Conservation (phyloP, 2,797 vertebrate species). For the Sebastolobus altivelis region DNA sequence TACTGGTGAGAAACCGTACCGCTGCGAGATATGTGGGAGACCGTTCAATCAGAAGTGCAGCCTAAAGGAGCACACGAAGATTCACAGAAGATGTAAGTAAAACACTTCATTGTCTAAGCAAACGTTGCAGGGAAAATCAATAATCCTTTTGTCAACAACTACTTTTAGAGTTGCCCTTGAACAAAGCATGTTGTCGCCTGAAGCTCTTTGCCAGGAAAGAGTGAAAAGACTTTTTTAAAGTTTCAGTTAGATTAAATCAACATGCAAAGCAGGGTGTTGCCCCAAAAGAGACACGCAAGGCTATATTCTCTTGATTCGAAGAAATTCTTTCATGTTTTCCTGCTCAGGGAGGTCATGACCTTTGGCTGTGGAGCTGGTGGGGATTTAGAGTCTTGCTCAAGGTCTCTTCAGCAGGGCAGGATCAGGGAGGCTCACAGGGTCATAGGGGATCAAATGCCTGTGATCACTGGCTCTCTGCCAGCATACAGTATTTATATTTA, state of each 20-base stretch:
- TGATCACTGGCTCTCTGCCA: constrained; percentile 1
- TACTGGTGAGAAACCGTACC: constrained; percentile 79
- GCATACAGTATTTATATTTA: neutral
- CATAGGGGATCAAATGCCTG: neutral
- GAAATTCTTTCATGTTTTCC: neutral
- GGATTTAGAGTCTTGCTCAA: neutral
- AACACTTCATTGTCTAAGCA: neutral
- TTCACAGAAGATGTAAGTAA: constrained; percentile 75
- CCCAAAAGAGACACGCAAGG: neutral
- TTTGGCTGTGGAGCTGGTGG: neutral
- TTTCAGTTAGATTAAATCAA: neutral
- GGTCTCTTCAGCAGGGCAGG: neutral
- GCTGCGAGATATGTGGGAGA: constrained; percentile 77
- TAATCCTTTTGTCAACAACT: neutral
- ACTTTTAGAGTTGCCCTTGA: neutral
- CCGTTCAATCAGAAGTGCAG: constrained; percentile 84
- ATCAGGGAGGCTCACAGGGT: neutral
- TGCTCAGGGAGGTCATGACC: neutral
- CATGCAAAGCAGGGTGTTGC: neutral
- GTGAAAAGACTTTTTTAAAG: neutral
- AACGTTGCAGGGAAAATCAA: neutral
- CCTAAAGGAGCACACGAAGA: constrained; percentile 82
- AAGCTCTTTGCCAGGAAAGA: neutral
- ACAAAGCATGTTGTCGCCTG: neutral
- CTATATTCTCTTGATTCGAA: neutral